These are phyloP conservation scores for Caerostris extrusa DNA, from an alignment of 1,140 invertebrate genomes.

Conservation along the genomic window DNA sequence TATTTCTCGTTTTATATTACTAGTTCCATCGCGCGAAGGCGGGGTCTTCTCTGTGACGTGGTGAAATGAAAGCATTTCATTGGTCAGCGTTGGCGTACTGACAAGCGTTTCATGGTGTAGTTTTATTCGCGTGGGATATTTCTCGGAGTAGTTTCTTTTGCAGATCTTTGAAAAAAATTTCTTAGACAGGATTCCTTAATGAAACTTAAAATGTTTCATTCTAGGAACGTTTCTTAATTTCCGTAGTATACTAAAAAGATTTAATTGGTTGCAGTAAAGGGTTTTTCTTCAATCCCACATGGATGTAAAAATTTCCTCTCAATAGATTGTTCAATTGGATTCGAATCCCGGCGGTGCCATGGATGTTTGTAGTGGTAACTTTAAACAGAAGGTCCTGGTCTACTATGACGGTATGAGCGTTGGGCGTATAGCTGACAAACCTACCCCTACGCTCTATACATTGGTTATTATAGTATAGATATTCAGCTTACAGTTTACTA, in stretches of 20 bases:
- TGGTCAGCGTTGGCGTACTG: not conserved
- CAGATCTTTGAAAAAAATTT: not conserved
- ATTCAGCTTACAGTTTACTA: too few species aligned
- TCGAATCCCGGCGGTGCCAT: too few species aligned
- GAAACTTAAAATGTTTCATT: not conserved
- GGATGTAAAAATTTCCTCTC: too few species aligned
- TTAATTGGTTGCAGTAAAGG: not conserved
- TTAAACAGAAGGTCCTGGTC: too few species aligned
- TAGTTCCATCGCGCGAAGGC: slow-evolving; percentile 5
- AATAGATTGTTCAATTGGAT: too few species aligned
- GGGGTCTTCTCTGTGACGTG: slow-evolving; percentile 1
- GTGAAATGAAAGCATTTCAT: not conserved
- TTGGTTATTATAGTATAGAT: too few species aligned
- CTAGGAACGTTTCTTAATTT: not conserved
- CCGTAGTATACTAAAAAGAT: not conserved
- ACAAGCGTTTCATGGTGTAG: not conserved
- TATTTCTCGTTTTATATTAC: slow-evolving; percentile 34
- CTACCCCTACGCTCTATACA: too few species aligned
- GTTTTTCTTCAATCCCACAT: too few species aligned
- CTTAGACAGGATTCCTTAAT: not conserved
- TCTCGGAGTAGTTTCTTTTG: not conserved
- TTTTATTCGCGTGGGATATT: not conserved
- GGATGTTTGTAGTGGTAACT: too few species aligned
- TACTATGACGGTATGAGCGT: too few species aligned
- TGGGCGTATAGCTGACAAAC: too few species aligned